phyloP scores from a whole-genome alignment of 2,113 vertebrate genomes.

The Cacatua alba region DNA sequence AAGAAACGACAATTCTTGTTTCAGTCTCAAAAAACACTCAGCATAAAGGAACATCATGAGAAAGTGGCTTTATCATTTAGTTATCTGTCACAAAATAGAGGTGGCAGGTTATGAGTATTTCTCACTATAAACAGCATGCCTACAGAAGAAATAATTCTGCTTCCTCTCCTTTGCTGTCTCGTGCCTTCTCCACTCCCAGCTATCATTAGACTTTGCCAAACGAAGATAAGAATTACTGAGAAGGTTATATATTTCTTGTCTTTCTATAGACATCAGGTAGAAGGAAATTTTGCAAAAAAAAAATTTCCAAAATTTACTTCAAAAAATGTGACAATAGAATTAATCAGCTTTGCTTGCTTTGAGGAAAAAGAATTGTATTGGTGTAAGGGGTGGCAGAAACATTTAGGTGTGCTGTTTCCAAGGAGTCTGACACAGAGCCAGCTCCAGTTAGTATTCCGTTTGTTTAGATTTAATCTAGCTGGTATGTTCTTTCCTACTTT shows the following conservation, averaged over 20 bases:
- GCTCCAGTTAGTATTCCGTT: background rate
- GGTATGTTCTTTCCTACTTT: background rate
- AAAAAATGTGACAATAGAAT: background rate
- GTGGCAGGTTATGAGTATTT: background rate
- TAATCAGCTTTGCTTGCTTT: background rate
- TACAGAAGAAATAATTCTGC: constrained; percentile 10
- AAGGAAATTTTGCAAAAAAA: background rate
- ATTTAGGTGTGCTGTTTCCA: background rate
- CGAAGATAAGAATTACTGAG: background rate
- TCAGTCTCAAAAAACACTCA: background rate
- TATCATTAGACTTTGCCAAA: too few relatives aligned
- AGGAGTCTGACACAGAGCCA: background rate
- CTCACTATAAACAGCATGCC: background rate
- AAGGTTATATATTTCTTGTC: background rate
- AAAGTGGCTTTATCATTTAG: background rate
- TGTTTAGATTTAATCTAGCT: constrained; percentile 19
- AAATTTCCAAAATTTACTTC: background rate
- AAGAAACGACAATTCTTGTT: background rate
- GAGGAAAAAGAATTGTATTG: constrained; percentile 14
- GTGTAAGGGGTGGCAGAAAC: constrained; percentile 20
- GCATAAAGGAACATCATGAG: background rate
- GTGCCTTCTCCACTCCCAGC: too few relatives aligned
- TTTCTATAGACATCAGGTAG: background rate
- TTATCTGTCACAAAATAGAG: background rate
- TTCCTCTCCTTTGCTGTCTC: background rate